phyloP scores from a whole-genome alignment of 2,888 invertebrate genomes.

The Mythimna loreyi region DNA sequence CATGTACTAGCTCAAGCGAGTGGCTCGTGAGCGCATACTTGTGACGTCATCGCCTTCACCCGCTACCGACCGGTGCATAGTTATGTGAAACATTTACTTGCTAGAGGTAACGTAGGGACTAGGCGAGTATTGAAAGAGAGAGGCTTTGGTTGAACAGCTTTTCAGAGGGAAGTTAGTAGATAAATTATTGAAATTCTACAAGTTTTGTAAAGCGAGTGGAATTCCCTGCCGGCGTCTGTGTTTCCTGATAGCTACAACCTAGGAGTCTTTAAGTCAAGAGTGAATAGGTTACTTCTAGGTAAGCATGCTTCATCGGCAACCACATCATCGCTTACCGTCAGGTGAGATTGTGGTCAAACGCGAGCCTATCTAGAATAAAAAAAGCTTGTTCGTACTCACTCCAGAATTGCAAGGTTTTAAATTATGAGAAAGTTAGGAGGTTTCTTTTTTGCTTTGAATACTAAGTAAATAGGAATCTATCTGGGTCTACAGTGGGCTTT shows the following conservation, averaged over 20 bases:
- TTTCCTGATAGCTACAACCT: too few relatives aligned
- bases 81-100: constrained; percentile 4
- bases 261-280: too few relatives aligned
- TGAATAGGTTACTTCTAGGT: too few relatives aligned
- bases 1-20: not conserved
- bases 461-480: too few relatives aligned
- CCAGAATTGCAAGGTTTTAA: not conserved
- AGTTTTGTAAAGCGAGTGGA: not conserved
- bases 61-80: not conserved
- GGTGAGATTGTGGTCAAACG: too few relatives aligned
- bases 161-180: not conserved
- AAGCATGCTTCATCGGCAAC: too few relatives aligned
- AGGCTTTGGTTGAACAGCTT: not conserved
- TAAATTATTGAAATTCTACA: not conserved
- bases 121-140: not conserved
- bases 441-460: not conserved
- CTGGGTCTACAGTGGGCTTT: too few relatives aligned
- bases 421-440: not conserved
- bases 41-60: constrained; percentile 8
- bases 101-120: not conserved
- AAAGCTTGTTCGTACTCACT: not conserved
- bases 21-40: constrained; percentile 18
- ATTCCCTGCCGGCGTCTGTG: too few relatives aligned
- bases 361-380: too few relatives aligned
- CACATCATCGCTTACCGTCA: too few relatives aligned